phyloP scores from a whole-genome alignment of 2,113 vertebrate genomes.

The Litocranius walleri region DNA sequence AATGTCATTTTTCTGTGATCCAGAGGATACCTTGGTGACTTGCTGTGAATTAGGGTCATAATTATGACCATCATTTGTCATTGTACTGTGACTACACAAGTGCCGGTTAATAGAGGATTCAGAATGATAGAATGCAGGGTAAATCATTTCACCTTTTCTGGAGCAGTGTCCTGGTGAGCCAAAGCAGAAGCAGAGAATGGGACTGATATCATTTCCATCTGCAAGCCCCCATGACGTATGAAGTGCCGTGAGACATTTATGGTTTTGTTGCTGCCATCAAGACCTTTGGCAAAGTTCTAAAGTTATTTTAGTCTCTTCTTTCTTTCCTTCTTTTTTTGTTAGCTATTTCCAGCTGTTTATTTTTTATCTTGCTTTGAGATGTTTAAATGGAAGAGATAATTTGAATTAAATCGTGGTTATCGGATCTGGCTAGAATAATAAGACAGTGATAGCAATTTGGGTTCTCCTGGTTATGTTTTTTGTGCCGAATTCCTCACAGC shows the following conservation, averaged over 20 bases:
- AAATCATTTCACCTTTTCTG: slow-evolving; percentile 47
- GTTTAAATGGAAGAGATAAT: slow-evolving; percentile 57
- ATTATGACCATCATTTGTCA: slow-evolving; percentile 65
- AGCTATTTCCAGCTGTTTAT: slow-evolving; percentile 62
- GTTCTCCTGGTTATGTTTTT: not conserved
- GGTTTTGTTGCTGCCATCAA: slow-evolving; percentile 47
- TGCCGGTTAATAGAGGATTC: slow-evolving; percentile 46
- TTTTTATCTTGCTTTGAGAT: slow-evolving; percentile 54
- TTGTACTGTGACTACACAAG: slow-evolving; percentile 53
- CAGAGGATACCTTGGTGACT: slow-evolving; percentile 60
- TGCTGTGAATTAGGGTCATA: slow-evolving; percentile 67
- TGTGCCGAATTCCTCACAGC: not conserved
- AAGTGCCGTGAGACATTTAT: slow-evolving; percentile 45
- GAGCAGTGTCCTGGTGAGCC: slow-evolving; percentile 11
- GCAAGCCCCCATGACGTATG: not conserved
- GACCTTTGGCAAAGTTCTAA: slow-evolving; percentile 56
- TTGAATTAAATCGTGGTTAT: slow-evolving; percentile 51
- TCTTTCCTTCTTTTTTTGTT: not conserved
- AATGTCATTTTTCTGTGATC: slow-evolving; percentile 56
- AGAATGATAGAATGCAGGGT: slow-evolving; percentile 50
- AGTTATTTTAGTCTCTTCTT: slow-evolving; percentile 45
- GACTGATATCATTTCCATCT: slow-evolving; percentile 33
- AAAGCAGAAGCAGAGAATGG: slow-evolving; percentile 11
- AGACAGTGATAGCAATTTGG: not conserved
- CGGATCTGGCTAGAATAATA: slow-evolving; percentile 30